Evolutionary conservation across 2,888 invertebrate species (phyloP).

Genomic region (Ectemnius lituratus): DNA sequence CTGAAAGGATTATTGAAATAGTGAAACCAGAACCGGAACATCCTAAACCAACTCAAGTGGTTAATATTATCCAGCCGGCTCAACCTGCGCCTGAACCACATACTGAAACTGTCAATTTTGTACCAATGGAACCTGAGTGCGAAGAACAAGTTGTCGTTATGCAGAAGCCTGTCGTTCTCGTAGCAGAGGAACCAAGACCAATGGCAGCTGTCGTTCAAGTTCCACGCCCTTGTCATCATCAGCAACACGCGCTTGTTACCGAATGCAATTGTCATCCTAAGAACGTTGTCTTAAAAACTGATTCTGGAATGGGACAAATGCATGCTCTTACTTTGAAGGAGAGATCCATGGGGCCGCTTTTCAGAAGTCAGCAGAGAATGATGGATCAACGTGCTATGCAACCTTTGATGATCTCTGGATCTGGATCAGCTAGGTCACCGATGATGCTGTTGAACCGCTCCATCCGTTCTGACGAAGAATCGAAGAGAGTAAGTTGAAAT

Average conservation of each 20-base stretch:
- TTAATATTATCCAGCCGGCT: not conserved
- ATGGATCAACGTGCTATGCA: not conserved
- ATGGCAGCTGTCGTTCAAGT: not conserved
- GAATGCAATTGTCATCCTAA: conserved; percentile 30
- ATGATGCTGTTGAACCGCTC: not conserved
- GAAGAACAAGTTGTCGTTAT: conserved; percentile 11
- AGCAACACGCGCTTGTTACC: not conserved
- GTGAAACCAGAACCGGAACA: not conserved
- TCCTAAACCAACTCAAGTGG: not conserved
- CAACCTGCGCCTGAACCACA: not conserved
- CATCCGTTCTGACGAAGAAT: not conserved
- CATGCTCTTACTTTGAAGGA: not conserved
- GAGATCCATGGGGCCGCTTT: not conserved
- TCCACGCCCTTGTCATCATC: conserved; percentile 10
- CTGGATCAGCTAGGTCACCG: not conserved
- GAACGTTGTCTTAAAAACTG: not conserved
- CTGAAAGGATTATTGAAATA: not conserved
- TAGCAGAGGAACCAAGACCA: conserved; percentile 14
- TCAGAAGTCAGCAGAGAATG: not conserved
- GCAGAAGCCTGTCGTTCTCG: not conserved
- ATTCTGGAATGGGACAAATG: conserved; percentile 1
- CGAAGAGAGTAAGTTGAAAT: not conserved
- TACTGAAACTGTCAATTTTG: not conserved
- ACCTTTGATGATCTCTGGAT: conserved; percentile 7
- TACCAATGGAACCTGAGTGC: not conserved